Percentiles rank a stretch among this genome's conserved stretches.
phyloP scores from a whole-genome alignment of 2,888 invertebrate species.

The Trilocha varians region DNA sequence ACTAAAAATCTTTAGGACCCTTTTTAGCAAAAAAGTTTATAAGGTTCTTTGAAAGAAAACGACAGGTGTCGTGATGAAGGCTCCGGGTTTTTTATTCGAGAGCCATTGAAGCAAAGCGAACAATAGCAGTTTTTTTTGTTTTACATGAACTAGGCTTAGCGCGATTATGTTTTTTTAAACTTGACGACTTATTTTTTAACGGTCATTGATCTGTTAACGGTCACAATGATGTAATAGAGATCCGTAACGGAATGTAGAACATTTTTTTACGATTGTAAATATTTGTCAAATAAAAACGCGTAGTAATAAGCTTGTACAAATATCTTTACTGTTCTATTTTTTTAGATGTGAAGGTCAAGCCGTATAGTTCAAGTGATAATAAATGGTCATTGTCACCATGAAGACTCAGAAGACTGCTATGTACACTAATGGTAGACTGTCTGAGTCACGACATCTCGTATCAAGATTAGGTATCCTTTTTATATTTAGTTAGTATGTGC shows the following conservation, averaged over 20 bases:
- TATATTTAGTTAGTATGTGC: too few species aligned
- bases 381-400: too few species aligned
- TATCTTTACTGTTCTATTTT: too few species aligned
- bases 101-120: slow-evolving; percentile 23
- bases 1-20: neutral
- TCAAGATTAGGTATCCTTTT: too few species aligned
- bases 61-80: slow-evolving; percentile 47
- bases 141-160: slow-evolving; percentile 6
- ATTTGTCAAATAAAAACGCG: neutral
- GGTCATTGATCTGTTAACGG: slow-evolving; percentile 2
- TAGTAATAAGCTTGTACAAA: too few species aligned
- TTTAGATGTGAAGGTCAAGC: too few species aligned
- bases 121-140: slow-evolving; percentile 21
- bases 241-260: neutral
- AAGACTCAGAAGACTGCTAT: too few species aligned
- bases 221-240: neutral
- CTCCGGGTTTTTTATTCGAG: slow-evolving; percentile 25
- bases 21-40: neutral
- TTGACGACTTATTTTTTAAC: slow-evolving; percentile 4
- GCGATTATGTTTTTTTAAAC: slow-evolving; percentile 7
- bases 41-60: slow-evolving; percentile 21
- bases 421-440: too few species aligned
- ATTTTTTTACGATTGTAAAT: neutral
- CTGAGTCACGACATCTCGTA: too few species aligned
- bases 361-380: too few species aligned